Conservation (phyloP, 64 coral and sea anemone species). For the Cladopsammia gracilis region DNA sequence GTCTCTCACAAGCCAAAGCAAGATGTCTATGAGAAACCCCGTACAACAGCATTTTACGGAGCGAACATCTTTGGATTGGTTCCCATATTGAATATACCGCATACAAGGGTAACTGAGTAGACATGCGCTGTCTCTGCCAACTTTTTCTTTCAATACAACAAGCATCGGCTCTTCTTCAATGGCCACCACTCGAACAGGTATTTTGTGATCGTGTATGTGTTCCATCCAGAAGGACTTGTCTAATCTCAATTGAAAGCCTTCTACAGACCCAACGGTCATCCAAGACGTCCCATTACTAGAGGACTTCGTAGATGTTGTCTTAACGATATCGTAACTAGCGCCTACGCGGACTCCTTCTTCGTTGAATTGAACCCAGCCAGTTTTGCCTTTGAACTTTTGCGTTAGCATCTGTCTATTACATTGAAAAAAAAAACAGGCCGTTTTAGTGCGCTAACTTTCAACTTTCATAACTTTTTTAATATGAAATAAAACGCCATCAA, state of each 20-base stretch:
- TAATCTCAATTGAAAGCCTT: neutral
- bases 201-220: neutral
- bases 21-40: conserved; percentile 73
- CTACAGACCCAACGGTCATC: conserved; percentile 14
- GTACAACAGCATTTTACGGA: conserved; percentile 61
- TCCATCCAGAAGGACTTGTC: conserved; percentile 57
- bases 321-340: conserved; percentile 15
- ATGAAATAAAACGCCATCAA: too few relatives aligned
- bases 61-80: neutral
- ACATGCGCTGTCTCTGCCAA: conserved; percentile 49
- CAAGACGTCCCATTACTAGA: neutral
- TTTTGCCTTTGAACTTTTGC: conserved; percentile 44
- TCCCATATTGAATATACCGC: conserved; percentile 40
- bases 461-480: too few relatives aligned
- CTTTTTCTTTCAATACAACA: conserved; percentile 53
- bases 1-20: conserved; percentile 66
- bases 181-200: conserved; percentile 65
- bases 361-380: conserved; percentile 3
- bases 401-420: conserved; percentile 17
- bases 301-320: neutral
- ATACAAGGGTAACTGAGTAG: conserved; percentile 57
- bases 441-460: too few relatives aligned
- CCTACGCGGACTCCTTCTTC: conserved; percentile 8
- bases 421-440: neutral
- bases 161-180: conserved; percentile 76